Evolutionary conservation across 2,113 vertebrate species (phyloP), one percentile per base, ranked within the genome.

Genomic region (Naja naja): DNA sequence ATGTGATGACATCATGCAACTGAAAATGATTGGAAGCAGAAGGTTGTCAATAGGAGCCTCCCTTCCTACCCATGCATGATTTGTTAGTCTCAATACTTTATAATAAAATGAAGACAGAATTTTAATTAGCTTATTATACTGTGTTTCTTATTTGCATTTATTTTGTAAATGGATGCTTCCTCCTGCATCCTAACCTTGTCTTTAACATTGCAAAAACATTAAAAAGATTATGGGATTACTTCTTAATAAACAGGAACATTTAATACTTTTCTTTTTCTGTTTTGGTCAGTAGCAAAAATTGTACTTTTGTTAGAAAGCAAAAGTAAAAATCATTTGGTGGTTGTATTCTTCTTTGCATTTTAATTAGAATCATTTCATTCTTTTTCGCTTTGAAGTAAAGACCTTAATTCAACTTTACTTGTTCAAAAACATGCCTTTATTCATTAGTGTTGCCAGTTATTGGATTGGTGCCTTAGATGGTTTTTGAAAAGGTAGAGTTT

Each of bases 311-410:
- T 43, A 6, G 2, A 69, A 25, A 87, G 23, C 81, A 0, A 0
- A 93, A 92, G 54, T 54, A n/a, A 9, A 92, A 16, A 16, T 12
- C 30, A 56, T 95, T 54, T 64, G 89, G 95, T 92, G 49, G 93
- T 64, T 92, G 89, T 93, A 39, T 87, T 93, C 74, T 92, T 88
- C 54, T 8, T 94, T 94, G 23, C 22, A 92, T 90, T 90, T 94
- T 52, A 93, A 39, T 87, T 89, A 93, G 20, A 89, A 52, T 55
- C 30, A 91, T 87, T 94, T 74, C 5, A 69, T 47, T 91, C 86
- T 39, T n/a, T 93, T 52, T 64, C 39, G 10, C 1, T 90, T 87
- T 92, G 20, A 87, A 49, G 23, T 69, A 52, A 81, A 87, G 86
- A 55, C 60, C 87, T 93, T 56, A 93, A 3, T 58, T 94, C 60